Percentiles rank a stretch among this genome's conserved stretches.
Evolutionary conservation across 2,113 vertebrate species (phyloP).

Genomic region (Lepus americanus): DNA sequence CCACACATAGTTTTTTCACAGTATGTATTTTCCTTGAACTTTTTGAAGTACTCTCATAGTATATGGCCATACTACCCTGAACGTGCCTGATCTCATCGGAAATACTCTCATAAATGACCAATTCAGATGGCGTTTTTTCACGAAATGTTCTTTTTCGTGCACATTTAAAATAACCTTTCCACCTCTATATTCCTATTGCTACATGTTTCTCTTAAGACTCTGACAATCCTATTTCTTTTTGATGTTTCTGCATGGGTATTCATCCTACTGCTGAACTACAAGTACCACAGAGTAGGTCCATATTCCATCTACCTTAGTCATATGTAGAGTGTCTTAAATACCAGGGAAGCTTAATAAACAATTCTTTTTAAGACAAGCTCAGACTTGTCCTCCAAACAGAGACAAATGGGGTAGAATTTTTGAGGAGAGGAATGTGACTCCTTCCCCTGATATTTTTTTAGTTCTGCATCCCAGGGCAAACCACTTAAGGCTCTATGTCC

Average conservation of each 20-base stretch:
- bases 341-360: neutral
- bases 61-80: too few relatives aligned
- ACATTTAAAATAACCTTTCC: conserved; percentile 11
- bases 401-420: neutral
- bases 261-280: neutral
- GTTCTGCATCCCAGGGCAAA: neutral
- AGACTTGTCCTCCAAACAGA: neutral
- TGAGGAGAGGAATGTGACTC: neutral
- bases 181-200: neutral
- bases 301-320: neutral
- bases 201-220: conserved; percentile 19
- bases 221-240: neutral
- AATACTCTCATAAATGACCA: neutral
- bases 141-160: neutral
- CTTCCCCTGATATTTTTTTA: neutral
- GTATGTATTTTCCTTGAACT: too few relatives aligned
- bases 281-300: neutral
- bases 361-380: conserved; percentile 1
- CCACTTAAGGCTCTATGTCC: neutral
- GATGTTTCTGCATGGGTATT: neutral
- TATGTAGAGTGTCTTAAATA: neutral
- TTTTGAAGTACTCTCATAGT: too few relatives aligned
- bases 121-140: conserved; percentile 28
- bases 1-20: too few relatives aligned
- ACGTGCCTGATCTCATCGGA: too few relatives aligned